Evolutionary conservation across 2,797 vertebrate genomes (phyloP).

Genomic region (Acanthiza pusilla): DNA sequence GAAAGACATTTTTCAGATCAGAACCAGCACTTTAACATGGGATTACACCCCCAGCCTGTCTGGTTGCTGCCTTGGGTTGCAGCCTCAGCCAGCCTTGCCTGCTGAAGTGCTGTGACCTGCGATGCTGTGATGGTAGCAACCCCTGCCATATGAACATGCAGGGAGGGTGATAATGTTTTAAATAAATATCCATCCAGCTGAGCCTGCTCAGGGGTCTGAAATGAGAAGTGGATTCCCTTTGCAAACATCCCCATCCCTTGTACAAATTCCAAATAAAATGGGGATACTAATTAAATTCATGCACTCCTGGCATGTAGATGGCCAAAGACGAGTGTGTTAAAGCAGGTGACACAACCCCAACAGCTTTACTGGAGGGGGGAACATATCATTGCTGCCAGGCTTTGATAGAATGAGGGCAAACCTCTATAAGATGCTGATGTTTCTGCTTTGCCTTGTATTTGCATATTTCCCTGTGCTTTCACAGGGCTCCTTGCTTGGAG

Average conservation of each 20-base stretch:
- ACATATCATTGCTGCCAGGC: neutral
- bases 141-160: neutral
- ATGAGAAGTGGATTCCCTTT: neutral
- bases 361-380: neutral
- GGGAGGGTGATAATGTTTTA: neutral
- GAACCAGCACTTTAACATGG: neutral
- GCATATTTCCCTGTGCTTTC: neutral
- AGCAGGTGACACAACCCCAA: neutral
- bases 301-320: neutral
- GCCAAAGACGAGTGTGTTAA: neutral
- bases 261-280: neutral
- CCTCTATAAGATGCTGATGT: neutral
- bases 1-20: neutral
- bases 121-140: neutral
- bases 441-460: constrained; percentile 13
- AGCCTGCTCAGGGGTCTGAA: neutral
- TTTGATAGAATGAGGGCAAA: constrained; percentile 57
- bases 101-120: neutral
- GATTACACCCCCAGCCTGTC: neutral
- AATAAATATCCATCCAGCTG: neutral
- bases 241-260: neutral
- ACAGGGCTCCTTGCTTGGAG: neutral
- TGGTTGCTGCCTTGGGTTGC: neutral
- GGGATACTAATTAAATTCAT: neutral
- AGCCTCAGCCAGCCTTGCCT: neutral